These are phyloP conservation scores for Holocentrus rufus DNA, from an alignment of 2,797 vertebrate genomes.

Conservation along the genomic window DNA sequence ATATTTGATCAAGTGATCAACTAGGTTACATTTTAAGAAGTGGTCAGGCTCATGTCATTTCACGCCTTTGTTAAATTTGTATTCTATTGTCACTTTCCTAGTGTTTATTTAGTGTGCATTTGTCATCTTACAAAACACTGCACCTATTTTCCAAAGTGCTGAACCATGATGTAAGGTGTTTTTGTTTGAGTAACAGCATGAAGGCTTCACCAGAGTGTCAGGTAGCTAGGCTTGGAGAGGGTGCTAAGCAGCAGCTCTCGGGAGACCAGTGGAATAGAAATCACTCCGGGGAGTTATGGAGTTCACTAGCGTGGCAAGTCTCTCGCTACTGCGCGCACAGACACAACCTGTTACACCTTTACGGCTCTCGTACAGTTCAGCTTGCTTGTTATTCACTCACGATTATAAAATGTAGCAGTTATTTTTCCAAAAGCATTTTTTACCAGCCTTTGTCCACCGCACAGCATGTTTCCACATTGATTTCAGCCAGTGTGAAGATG, in stretches of 20 bases:
- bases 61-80: not conserved
- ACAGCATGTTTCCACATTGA: not conserved
- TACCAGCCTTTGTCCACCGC: not conserved
- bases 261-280: conserved; percentile 70
- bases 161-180: conserved; percentile 21
- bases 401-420: not conserved
- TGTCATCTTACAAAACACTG: conserved; percentile 6
- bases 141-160: conserved; percentile 9
- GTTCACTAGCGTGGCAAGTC: conserved; percentile 47
- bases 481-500: not conserved
- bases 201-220: conserved; percentile 39
- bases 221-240: conserved; percentile 59
- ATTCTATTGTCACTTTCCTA: not conserved
- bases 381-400: not conserved
- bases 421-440: not conserved
- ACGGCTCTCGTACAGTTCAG: not conserved
- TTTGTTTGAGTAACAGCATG: conserved; percentile 60
- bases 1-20: not conserved
- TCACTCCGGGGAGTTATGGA: conserved; percentile 68
- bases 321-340: conserved; percentile 39
- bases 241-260: conserved; percentile 82
- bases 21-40: not conserved
- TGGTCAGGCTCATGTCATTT: not conserved
- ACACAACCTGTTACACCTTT: conserved; percentile 5
- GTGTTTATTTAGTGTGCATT: not conserved